A percentile compares a stretch with the other conserved stretches of the same genome.
phyloP scores from a whole-genome alignment of 2,113 vertebrate genomes.

The Otocyon megalotis region DNA sequence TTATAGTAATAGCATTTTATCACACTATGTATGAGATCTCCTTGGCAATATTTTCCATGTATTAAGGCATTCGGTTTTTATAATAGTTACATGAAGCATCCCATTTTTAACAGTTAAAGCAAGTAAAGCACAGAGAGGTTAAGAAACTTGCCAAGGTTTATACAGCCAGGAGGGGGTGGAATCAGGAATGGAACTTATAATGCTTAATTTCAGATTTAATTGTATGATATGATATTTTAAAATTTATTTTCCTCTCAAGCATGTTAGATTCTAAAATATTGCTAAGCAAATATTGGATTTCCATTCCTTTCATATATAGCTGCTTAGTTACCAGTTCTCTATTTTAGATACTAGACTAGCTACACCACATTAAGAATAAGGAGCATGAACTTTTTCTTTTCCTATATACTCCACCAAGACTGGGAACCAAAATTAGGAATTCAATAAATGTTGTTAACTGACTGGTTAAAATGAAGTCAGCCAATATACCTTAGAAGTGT shows the following conservation, averaged over 20 bases:
- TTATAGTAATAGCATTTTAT: background rate
- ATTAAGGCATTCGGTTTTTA: background rate
- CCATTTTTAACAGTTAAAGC: background rate
- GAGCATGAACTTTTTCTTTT: background rate
- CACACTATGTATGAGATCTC: background rate
- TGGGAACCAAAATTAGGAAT: background rate
- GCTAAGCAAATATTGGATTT: background rate
- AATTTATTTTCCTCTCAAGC: background rate
- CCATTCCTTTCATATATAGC: background rate
- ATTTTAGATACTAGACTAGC: background rate
- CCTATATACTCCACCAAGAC: background rate
- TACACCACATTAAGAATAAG: background rate
- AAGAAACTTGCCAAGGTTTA: background rate
- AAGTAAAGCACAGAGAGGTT: background rate
- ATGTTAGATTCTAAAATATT: background rate
- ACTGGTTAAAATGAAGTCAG: background rate
- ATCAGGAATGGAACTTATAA: background rate
- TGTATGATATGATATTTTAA: background rate
- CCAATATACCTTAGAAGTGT: background rate
- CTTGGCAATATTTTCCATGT: background rate
- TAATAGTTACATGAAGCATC: background rate
- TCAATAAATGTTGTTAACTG: background rate
- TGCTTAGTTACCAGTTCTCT: background rate
- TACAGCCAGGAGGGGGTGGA: background rate
- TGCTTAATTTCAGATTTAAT: background rate